A percentile compares a stretch with the other conserved stretches of the same genome.
These are phyloP conservation scores for Drosophila gunungcola DNA, from an alignment of 1,140 invertebrate species.

Conservation along the genomic window DNA sequence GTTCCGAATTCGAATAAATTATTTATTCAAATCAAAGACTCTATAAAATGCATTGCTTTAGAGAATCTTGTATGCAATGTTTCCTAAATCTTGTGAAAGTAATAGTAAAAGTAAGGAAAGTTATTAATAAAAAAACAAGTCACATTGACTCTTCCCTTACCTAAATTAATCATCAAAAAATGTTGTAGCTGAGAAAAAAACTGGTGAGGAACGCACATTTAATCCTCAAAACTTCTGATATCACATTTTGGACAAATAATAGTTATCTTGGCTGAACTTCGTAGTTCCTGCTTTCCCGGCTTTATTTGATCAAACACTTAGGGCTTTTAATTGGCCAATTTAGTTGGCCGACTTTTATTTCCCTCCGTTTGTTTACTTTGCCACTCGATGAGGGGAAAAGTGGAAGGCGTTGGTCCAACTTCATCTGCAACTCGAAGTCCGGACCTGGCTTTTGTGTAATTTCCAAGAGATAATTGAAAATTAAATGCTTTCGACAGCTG, in stretches of 20 bases:
- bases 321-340: slow-evolving; percentile 77
- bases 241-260: slow-evolving; percentile 5
- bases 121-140: no score
- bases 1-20: no score
- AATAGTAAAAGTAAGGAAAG: no score
- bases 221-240: neutral
- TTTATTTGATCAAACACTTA: slow-evolving; percentile 55
- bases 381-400: slow-evolving; percentile 24
- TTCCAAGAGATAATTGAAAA: slow-evolving; percentile 78
- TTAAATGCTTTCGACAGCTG: slow-evolving; percentile 80
- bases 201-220: no score
- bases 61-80: no score
- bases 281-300: slow-evolving; percentile 2
- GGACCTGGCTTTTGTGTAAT: slow-evolving; percentile 58
- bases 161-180: no score
- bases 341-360: slow-evolving; percentile 49
- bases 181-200: no score
- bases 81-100: no score
- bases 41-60: no score
- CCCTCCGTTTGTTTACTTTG: slow-evolving; percentile 59
- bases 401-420: slow-evolving; percentile 14
- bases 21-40: no score
- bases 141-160: no score
- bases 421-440: slow-evolving; percentile 34
- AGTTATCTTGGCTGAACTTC: slow-evolving; percentile 1